Conservation (phyloP, 35 echinoderm and acorn worm species). For the Apostichopus californicus region DNA sequence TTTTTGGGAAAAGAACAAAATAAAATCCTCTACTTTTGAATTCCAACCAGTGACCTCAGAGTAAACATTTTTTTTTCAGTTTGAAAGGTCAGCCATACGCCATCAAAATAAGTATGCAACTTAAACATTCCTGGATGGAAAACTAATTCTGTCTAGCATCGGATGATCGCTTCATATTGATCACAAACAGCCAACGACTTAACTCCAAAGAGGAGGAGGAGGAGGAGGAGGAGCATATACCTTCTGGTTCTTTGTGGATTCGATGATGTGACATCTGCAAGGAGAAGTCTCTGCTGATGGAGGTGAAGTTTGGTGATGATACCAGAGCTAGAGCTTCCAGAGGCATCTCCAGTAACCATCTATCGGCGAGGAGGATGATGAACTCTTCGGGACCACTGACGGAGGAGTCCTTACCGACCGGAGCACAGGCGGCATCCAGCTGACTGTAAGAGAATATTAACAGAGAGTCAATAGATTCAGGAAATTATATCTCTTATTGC, state of each 20-base stretch:
- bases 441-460: not conserved
- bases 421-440: conserved; percentile 9
- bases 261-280: conserved; percentile 94
- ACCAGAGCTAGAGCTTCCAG: conserved; percentile 85
- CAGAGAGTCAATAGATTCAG: not conserved
- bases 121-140: too few species aligned
- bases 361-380: conserved; percentile 86
- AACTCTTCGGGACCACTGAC: conserved; percentile 62
- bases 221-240: conserved; percentile 4
- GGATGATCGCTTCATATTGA: too few species aligned
- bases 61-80: too few species aligned
- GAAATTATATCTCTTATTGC: too few species aligned
- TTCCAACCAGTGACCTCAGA: too few species aligned
- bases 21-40: too few species aligned
- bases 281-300: conserved; percentile 90
- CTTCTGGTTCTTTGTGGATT: conserved; percentile 87
- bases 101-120: too few species aligned
- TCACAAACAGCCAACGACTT: too few species aligned
- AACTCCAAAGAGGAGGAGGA: not conserved
- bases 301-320: conserved; percentile 73
- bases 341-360: conserved; percentile 94
- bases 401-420: conserved; percentile 25
- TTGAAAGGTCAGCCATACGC: too few species aligned
- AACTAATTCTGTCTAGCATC: too few species aligned
- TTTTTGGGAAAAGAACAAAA: too few species aligned